These are phyloP conservation scores for Tholera decimalis DNA, from an alignment of 2,888 invertebrate species.

Conservation along the genomic window DNA sequence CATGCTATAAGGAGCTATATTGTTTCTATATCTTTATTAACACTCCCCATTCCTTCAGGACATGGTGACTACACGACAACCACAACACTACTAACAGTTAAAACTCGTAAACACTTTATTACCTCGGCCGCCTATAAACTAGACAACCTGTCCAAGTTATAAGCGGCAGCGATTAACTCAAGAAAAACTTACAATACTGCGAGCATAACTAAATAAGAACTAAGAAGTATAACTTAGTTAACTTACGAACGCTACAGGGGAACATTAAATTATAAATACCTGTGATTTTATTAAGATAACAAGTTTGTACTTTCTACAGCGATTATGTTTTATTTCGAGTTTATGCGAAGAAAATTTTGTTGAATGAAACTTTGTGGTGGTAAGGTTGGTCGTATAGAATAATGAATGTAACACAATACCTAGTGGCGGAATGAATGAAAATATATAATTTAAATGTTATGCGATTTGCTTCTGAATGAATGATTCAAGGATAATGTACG, in stretches of 20 bases:
- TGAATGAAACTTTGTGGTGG: conserved; percentile 22
- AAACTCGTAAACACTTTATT: conserved; percentile 62
- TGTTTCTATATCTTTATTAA: conserved; percentile 31
- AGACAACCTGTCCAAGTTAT: conserved; percentile 10
- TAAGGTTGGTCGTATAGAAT: conserved; percentile 11
- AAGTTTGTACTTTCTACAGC: conserved; percentile 13
- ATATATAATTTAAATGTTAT: conserved; percentile 28
- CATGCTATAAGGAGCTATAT: not conserved
- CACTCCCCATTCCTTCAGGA: conserved; percentile 11
- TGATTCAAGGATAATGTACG: conserved; percentile 20
- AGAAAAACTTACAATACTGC: conserved; percentile 24
- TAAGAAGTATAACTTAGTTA: conserved; percentile 26
- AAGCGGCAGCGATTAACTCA: conserved; percentile 36
- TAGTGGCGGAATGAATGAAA: conserved; percentile 28
- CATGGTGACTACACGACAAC: conserved; percentile 20
- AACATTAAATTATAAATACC: conserved; percentile 44
- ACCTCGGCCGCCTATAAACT: conserved; percentile 44
- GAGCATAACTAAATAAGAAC: conserved; percentile 29
- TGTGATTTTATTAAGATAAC: conserved; percentile 10
- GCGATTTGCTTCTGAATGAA: conserved; percentile 27
- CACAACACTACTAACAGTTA: conserved; percentile 34
- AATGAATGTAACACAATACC: conserved; percentile 20
- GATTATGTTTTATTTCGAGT: conserved; percentile 2
- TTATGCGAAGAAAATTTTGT: conserved; percentile 9
- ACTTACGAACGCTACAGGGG: conserved; percentile 27